phyloP scores from a whole-genome alignment of 2,797 vertebrate genomes.

The Sebastes glaucus region DNA sequence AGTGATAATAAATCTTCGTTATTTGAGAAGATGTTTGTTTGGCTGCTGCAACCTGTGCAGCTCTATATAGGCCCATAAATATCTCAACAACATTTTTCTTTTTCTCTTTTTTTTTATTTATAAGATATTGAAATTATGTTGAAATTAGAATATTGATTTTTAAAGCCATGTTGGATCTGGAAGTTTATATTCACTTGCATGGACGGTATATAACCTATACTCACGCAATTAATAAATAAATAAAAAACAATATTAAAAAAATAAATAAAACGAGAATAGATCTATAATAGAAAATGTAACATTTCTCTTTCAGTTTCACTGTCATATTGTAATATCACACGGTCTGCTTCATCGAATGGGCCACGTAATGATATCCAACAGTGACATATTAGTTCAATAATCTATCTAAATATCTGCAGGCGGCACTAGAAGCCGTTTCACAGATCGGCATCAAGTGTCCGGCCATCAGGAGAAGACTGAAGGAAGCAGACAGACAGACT shows the following conservation, averaged over 20 bases:
- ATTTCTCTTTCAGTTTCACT: not conserved
- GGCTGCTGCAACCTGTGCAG: not conserved
- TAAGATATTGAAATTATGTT: not conserved
- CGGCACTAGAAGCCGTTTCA: not conserved
- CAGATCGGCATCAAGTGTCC: not conserved
- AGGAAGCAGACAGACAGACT: slow-evolving; percentile 3
- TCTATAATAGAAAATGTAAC: not conserved
- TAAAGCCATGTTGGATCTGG: too few relatives aligned
- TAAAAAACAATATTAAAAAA: not conserved
- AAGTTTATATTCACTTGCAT: not conserved
- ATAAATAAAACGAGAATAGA: not conserved
- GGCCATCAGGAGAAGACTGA: not conserved
- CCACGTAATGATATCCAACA: not conserved
- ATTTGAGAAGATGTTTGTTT: not conserved
- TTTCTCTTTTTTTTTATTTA: not conserved
- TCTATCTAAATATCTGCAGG: not conserved
- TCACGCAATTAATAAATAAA: not conserved
- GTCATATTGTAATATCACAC: not conserved
- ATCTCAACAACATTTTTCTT: not conserved
- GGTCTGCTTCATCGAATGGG: not conserved
- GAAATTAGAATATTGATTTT: not conserved
- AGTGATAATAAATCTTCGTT: not conserved
- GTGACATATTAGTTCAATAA: not conserved
- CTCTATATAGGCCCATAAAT: not conserved
- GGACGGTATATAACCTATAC: not conserved